Evolutionary conservation across 2,888 invertebrate genomes (phyloP).

Genomic region (Tryphoninae sp.): DNA sequence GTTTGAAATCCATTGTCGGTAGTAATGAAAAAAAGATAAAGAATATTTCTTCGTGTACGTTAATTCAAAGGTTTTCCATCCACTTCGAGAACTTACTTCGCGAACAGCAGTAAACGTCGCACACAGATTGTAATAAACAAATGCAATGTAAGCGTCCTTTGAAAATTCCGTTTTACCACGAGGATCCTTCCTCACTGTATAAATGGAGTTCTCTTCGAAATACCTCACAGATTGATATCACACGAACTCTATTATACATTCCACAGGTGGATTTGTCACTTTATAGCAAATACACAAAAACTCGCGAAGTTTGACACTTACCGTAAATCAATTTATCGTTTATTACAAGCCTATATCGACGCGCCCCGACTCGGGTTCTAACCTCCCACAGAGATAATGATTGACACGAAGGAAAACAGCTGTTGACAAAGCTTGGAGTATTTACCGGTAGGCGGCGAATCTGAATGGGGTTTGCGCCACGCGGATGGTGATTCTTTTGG

Average conservation of each 20-base stretch:
- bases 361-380: conserved; percentile 68
- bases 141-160: neutral
- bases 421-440: conserved; percentile 68
- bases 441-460: conserved; percentile 60
- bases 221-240: neutral
- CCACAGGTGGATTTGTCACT: neutral
- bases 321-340: conserved; percentile 65
- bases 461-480: neutral
- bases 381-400: conserved; percentile 74
- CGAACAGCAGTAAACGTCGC: neutral
- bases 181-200: conserved; percentile 3
- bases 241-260: neutral
- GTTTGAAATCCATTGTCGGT: conserved; percentile 31
- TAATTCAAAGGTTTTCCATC: neutral
- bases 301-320: conserved; percentile 64
- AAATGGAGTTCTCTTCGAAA: conserved; percentile 4
- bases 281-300: neutral
- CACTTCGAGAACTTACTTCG: neutral
- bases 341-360: conserved; percentile 61
- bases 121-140: neutral
- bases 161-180: neutral
- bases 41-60: neutral
- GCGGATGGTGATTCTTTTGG: too few species aligned
- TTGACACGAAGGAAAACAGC: conserved; percentile 76
- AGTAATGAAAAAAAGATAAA: neutral